Conservation (phyloP, 2,797 vertebrate species). For the Mycteria americana region DNA sequence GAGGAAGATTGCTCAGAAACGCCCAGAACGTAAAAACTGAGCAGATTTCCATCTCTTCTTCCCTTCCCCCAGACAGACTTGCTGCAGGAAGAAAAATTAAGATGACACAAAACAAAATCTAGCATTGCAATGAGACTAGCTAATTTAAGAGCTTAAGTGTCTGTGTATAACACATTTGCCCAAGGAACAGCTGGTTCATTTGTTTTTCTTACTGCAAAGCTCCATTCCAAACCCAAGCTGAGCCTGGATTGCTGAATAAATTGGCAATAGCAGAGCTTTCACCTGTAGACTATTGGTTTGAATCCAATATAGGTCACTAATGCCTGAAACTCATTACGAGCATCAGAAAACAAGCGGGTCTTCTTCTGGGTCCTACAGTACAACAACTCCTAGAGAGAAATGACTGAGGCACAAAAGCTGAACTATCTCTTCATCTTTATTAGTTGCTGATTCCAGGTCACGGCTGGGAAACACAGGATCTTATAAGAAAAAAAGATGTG, state of each 20-base stretch:
- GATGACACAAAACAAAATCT: not conserved
- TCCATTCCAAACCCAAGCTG: not conserved
- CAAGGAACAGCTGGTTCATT: constrained; percentile 47
- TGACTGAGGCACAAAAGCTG: not conserved
- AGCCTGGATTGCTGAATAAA: not conserved
- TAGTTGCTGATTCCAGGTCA: not conserved
- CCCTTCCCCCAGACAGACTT: not conserved
- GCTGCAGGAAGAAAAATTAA: constrained; percentile 13
- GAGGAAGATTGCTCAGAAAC: not conserved
- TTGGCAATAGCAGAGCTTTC: not conserved
- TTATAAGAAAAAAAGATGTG: not conserved
- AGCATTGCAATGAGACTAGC: not conserved
- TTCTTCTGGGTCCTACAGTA: not conserved
- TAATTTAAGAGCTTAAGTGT: constrained; percentile 11
- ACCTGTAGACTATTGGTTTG: not conserved
- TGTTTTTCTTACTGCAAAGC: constrained; percentile 26
- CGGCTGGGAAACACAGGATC: not conserved
- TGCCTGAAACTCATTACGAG: not conserved
- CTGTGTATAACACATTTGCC: not conserved
- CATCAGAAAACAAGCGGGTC: not conserved
- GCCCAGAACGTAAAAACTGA: not conserved
- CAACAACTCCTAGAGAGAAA: not conserved
- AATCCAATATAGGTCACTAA: not conserved
- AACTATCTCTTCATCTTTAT: not conserved
- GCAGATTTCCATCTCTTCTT: not conserved